A percentile compares a stretch with the other conserved stretches of the same genome.
Conservation (phyloP, 2,888 invertebrate genomes). For the Aleiodes alternator region DNA sequence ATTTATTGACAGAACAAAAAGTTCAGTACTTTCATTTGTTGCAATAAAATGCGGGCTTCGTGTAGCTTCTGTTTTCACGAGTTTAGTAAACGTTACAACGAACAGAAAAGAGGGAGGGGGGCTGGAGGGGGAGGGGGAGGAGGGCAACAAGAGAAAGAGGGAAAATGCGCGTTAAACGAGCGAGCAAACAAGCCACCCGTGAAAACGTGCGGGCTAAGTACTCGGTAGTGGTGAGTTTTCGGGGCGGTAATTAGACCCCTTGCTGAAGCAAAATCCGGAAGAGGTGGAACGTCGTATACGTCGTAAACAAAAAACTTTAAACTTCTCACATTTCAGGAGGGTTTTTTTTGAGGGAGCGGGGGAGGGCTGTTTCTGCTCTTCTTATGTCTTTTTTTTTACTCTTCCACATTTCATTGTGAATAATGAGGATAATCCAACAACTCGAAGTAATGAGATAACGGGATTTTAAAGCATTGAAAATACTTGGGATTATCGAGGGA, state of each 20-base stretch:
- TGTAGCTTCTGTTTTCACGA: conserved; percentile 8
- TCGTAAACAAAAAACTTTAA: conserved; percentile 64
- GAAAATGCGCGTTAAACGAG: conserved; percentile 65
- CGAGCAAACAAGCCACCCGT: conserved; percentile 60
- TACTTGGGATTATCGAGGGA: no score
- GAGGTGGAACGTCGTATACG: conserved; percentile 53
- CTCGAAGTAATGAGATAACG: no score
- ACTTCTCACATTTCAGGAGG: neutral
- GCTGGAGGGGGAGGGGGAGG: conserved; percentile 27
- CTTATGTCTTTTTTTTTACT: neutral
- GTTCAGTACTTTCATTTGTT: neutral
- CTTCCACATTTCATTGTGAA: no score
- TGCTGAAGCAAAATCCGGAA: conserved; percentile 35
- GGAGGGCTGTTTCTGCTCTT: neutral
- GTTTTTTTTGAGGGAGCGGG: neutral
- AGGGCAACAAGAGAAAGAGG: conserved; percentile 47
- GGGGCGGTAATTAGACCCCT: conserved; percentile 54
- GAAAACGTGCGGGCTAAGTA: conserved; percentile 57
- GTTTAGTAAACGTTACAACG: conserved; percentile 1
- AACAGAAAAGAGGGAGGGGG: neutral
- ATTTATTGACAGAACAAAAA: neutral
- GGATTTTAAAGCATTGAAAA: no score
- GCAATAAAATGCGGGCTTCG: neutral
- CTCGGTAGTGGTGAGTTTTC: conserved; percentile 48
- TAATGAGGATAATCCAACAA: no score